A percentile compares a stretch with the other conserved stretches of the same genome.
Conservation (phyloP, 2,797 vertebrate species). For the Philypnodon macrostomus region DNA sequence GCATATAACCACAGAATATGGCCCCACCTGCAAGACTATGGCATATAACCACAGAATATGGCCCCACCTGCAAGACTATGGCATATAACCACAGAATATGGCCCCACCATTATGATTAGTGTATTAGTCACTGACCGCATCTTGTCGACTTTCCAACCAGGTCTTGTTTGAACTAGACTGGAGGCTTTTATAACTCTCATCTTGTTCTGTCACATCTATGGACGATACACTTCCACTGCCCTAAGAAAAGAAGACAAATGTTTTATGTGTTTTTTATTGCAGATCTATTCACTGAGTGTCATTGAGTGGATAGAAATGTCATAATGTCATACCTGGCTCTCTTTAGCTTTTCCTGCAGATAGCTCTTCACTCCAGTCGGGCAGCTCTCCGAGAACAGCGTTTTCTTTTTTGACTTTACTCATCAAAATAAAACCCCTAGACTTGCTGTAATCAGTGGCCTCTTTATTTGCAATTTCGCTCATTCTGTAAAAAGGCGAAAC, state of each 20-base stretch:
- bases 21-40: conserved; percentile 2
- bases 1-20: conserved; percentile 21
- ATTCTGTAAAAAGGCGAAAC: background rate
- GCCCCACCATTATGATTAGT: conserved; percentile 13
- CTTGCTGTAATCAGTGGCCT: conserved; percentile 27
- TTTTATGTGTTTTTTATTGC: background rate
- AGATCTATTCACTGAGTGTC: background rate
- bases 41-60: conserved; percentile 21
- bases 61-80: conserved; percentile 2
- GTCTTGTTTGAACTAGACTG: conserved; percentile 60
- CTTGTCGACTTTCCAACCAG: conserved; percentile 77
- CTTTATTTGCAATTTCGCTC: background rate
- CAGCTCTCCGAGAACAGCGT: conserved; percentile 28
- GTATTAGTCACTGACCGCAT: conserved; percentile 69
- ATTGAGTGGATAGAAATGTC: background rate
- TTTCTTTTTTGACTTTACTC: conserved; percentile 33
- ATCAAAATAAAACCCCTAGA: conserved; percentile 19
- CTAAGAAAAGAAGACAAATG: conserved; percentile 46
- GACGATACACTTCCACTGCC: conserved; percentile 7
- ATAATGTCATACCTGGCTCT: conserved; percentile 36
- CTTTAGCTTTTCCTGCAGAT: conserved; percentile 6
- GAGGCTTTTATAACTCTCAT: conserved; percentile 50
- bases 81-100: conserved; percentile 17
- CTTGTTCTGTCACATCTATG: conserved; percentile 62
- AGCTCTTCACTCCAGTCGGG: conserved; percentile 17